Conservation (phyloP, 2,113 vertebrate species). For the Proterorhinus semilunaris region DNA sequence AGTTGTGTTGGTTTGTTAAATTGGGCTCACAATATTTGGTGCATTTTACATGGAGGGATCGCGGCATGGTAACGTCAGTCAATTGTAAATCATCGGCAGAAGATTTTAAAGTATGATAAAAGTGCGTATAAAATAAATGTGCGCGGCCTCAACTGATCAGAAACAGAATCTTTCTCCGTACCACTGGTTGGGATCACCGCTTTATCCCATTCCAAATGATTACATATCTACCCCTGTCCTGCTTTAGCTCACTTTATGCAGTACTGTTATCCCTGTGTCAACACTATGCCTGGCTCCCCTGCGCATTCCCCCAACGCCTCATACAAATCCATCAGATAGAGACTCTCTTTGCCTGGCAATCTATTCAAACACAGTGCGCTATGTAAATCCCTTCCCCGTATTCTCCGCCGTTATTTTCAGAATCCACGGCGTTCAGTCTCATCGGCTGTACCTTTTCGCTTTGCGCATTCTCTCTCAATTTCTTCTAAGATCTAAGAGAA, state of each 20-base stretch:
- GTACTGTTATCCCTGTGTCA: conserved; percentile 57
- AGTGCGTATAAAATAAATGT: too few relatives aligned
- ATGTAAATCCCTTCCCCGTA: conserved; percentile 43
- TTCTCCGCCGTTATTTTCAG: conserved; percentile 29
- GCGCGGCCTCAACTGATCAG: too few relatives aligned
- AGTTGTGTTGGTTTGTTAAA: not conserved
- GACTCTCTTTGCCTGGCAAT: conserved; percentile 30
- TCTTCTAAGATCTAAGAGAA: not conserved
- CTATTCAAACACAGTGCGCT: conserved; percentile 35
- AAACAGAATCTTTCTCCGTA: conserved; percentile 13
- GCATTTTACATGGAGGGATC: too few relatives aligned
- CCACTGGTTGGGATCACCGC: conserved; percentile 6
- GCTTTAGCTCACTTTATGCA: conserved; percentile 47
- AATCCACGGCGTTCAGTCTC: conserved; percentile 42
- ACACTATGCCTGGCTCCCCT: conserved; percentile 46
- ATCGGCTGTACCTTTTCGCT: conserved; percentile 2
- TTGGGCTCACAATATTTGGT: not conserved
- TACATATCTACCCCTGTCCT: conserved; percentile 37
- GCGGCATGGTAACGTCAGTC: too few relatives aligned
- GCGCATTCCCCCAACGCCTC: conserved; percentile 31
- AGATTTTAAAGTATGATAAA: too few relatives aligned
- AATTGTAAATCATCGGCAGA: too few relatives aligned
- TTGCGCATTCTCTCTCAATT: conserved; percentile 1
- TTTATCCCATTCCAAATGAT: conserved; percentile 35
- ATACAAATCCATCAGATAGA: conserved; percentile 55